A percentile compares a stretch with the other conserved stretches of the same genome.
These are phyloP conservation scores for Conus ventricosus DNA, from an alignment of 1,140 invertebrate genomes.

Conservation along the genomic window DNA sequence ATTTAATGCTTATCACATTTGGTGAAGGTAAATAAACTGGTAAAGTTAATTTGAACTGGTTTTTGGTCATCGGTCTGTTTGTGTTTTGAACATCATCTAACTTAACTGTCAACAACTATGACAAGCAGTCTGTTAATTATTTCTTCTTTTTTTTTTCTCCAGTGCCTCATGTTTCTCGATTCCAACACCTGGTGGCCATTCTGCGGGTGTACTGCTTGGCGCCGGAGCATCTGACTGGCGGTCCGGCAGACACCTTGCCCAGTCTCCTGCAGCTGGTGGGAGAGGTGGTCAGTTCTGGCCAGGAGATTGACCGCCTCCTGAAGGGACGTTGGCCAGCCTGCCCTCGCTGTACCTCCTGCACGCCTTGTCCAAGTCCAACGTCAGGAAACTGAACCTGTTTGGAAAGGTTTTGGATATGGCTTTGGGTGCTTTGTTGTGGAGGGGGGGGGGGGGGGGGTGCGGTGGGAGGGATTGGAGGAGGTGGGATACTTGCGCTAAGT, in stretches of 20 bases:
- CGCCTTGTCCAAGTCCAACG: conserved; percentile 22
- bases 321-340: background rate
- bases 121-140: too few species aligned
- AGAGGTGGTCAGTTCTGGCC: background rate
- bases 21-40: too few species aligned
- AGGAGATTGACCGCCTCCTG: conserved; percentile 20
- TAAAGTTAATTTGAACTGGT: too few species aligned
- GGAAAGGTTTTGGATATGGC: background rate
- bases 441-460: too few species aligned
- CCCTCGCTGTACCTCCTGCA: conserved; percentile 25
- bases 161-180: conserved; percentile 27
- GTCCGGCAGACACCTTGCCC: conserved; percentile 1
- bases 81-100: too few species aligned
- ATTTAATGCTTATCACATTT: too few species aligned
- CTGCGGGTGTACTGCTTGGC: conserved; percentile 13
- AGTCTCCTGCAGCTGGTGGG: background rate
- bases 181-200: conserved; percentile 32
- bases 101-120: too few species aligned
- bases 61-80: too few species aligned
- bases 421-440: too few species aligned
- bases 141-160: background rate
- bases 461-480: too few species aligned
- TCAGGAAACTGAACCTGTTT: conserved; percentile 17
- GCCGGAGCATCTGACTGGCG: conserved; percentile 19
- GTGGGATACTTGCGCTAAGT: too few species aligned